phyloP scores from a whole-genome alignment of 2,888 invertebrate genomes.

The Dorcus parallelipipedus region DNA sequence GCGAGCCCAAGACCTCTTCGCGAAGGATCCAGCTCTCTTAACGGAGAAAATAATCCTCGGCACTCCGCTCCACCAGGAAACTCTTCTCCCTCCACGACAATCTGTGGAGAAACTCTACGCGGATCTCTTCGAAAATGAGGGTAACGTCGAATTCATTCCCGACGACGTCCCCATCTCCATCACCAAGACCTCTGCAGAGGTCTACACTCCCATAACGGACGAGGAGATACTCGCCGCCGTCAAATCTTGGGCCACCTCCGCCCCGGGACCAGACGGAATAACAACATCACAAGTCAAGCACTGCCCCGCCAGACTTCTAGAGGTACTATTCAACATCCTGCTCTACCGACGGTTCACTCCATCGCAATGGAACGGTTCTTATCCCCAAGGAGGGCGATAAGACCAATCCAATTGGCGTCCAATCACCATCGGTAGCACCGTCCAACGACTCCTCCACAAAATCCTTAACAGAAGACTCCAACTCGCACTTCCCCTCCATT shows the following conservation, averaged over 20 bases:
- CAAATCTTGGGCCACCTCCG: slow-evolving; percentile 13
- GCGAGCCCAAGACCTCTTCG: no score
- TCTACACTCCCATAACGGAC: slow-evolving; percentile 1
- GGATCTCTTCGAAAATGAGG: no score
- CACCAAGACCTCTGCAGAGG: background rate
- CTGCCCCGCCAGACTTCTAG: background rate
- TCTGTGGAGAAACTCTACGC: no score
- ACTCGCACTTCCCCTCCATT: slow-evolving; percentile 10
- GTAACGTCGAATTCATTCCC: background rate
- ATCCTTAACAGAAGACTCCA: slow-evolving; percentile 21
- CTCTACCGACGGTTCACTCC: slow-evolving; percentile 2
- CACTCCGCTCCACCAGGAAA: no score
- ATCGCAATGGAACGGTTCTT: slow-evolving; percentile 13
- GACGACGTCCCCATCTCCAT: background rate
- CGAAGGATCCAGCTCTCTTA: no score
- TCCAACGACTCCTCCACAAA: slow-evolving; percentile 30
- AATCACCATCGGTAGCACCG: slow-evolving; percentile 30
- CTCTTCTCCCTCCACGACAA: no score
- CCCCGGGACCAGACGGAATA: slow-evolving; percentile 22
- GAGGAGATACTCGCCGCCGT: slow-evolving; percentile 14
- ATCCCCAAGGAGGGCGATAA: slow-evolving; percentile 25
- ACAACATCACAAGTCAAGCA: slow-evolving; percentile 3
- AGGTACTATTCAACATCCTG: slow-evolving; percentile 15
- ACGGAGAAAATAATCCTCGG: no score
- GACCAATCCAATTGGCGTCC: slow-evolving; percentile 29